Conservation (phyloP, 2,888 invertebrate species). For the Arge pagana region DNA sequence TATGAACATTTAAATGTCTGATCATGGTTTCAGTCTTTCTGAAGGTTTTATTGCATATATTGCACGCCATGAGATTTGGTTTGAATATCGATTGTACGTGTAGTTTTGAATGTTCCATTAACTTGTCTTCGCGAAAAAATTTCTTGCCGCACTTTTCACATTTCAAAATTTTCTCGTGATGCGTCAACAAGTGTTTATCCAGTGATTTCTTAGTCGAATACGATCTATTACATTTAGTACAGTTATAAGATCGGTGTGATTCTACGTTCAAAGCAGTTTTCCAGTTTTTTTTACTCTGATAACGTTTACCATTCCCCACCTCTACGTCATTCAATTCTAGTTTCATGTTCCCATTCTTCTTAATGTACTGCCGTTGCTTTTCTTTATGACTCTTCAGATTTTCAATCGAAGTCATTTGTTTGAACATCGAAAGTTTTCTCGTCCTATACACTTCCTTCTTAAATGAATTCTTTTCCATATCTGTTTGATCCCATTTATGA, state of each 20-base stretch:
- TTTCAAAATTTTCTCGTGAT: slow-evolving; percentile 34
- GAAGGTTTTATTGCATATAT: slow-evolving; percentile 47
- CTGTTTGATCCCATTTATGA: neutral
- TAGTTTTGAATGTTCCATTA: slow-evolving; percentile 34
- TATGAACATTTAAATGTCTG: slow-evolving; percentile 47
- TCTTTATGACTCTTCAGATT: slow-evolving; percentile 45
- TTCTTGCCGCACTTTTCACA: slow-evolving; percentile 40
- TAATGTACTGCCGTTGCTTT: slow-evolving; percentile 45
- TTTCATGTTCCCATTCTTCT: slow-evolving; percentile 36
- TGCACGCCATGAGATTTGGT: slow-evolving; percentile 37
- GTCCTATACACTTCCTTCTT: slow-evolving; percentile 36
- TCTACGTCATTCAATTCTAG: slow-evolving; percentile 31
- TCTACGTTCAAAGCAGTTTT: slow-evolving; percentile 9
- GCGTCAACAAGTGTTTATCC: slow-evolving; percentile 33
- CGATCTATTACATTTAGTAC: slow-evolving; percentile 36
- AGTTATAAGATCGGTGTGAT: slow-evolving; percentile 28
- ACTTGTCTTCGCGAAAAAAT: slow-evolving; percentile 35
- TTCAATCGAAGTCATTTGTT: slow-evolving; percentile 47
- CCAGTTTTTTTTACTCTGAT: slow-evolving; percentile 3
- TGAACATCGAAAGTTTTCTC: slow-evolving; percentile 40
- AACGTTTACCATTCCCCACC: too few relatives aligned
- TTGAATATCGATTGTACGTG: slow-evolving; percentile 37
- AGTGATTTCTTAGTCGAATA: slow-evolving; percentile 38
- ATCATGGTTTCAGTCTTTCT: slow-evolving; percentile 47
- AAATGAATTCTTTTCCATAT: slow-evolving; percentile 23